Conservation (phyloP, 2,888 invertebrate species). For the Phengaris alcon region DNA sequence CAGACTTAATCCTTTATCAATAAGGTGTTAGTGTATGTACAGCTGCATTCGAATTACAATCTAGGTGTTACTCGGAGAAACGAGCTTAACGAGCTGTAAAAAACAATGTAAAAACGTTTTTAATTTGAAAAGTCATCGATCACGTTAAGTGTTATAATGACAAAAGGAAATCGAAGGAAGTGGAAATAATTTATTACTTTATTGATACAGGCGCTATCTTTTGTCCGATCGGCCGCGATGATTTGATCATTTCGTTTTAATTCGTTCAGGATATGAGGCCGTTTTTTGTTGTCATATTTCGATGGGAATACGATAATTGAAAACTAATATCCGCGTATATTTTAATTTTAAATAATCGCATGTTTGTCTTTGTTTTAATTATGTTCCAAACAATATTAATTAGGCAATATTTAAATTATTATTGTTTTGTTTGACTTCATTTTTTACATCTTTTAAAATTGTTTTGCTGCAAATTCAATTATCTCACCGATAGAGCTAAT, state of each 20-base stretch:
- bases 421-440: background rate
- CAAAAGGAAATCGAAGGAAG: conserved; percentile 67
- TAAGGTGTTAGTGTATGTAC: background rate
- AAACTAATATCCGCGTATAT: conserved; percentile 36
- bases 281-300: conserved; percentile 43
- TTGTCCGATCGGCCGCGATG: conserved; percentile 66
- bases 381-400: background rate
- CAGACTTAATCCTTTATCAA: background rate
- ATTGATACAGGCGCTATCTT: conserved; percentile 73
- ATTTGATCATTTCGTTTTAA: conserved; percentile 59
- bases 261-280: conserved; percentile 52
- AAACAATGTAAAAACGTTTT: conserved; percentile 32
- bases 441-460: background rate
- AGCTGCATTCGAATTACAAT: conserved; percentile 12
- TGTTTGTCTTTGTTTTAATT: conserved; percentile 1
- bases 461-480: too few species aligned
- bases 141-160: conserved; percentile 67
- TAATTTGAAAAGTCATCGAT: conserved; percentile 59
- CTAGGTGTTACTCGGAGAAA: conserved; percentile 7
- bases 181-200: conserved; percentile 73
- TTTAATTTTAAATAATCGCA: background rate
- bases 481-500: too few species aligned
- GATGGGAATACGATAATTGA: conserved; percentile 41
- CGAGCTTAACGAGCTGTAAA: conserved; percentile 19
- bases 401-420: background rate